Conservation (phyloP, 2,113 vertebrate genomes). For the Anhinga anhinga region DNA sequence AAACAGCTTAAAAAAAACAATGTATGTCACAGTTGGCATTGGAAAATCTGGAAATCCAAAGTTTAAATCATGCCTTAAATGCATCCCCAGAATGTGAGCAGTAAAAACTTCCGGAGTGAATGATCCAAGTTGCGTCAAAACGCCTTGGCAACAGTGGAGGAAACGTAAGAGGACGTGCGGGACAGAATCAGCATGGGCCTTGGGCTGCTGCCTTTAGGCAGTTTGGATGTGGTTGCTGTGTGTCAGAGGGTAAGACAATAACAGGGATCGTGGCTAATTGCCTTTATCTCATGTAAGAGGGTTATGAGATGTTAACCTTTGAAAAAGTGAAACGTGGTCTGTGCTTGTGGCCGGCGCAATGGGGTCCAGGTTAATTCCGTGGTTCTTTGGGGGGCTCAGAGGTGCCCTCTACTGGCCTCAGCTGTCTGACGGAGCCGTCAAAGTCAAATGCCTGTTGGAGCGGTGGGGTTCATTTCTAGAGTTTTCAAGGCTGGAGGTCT, state of each 20-base stretch:
- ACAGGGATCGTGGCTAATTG: accelerated
- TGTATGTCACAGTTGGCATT: not conserved
- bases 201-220: not conserved
- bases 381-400: not conserved
- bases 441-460: not conserved
- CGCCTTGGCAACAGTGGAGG: not conserved
- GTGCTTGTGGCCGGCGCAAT: not conserved
- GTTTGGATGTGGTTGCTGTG: not conserved
- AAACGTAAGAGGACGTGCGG: not conserved
- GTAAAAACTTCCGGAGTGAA: not conserved
- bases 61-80: not conserved
- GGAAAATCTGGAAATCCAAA: not conserved
- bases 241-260: not conserved
- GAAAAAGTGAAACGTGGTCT: not conserved
- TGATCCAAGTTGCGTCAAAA: not conserved
- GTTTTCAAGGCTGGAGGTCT: not conserved
- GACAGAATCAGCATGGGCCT: not conserved
- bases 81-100: not conserved
- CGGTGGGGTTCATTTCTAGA: not conserved
- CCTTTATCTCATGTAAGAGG: not conserved
- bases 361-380: not conserved
- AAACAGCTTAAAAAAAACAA: not conserved
- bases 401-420: not conserved
- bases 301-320: not conserved
- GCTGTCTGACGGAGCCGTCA: not conserved